Conservation (phyloP, 1,140 invertebrate genomes). For the Coenobita brevimanus region DNA sequence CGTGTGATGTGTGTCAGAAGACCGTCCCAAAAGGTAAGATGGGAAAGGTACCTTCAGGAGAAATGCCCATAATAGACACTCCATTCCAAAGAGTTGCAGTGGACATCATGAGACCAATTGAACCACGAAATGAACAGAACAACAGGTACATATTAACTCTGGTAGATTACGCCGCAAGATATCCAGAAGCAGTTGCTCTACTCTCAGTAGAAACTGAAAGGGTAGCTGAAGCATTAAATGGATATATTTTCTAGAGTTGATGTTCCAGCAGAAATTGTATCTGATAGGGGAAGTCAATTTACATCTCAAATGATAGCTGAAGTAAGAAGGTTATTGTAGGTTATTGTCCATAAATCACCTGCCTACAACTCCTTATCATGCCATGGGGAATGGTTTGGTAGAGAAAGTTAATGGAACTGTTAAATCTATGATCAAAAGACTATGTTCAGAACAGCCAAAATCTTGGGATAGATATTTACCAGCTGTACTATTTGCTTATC, state of each 20-base stretch:
- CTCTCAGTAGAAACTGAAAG: not conserved
- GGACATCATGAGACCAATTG: not conserved
- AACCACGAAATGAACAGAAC: not conserved
- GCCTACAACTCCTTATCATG: slow-evolving; percentile 2
- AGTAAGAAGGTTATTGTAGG: not conserved
- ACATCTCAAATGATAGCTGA: not conserved
- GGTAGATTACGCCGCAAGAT: not conserved
- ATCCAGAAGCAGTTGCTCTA: not conserved
- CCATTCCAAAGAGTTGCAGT: not conserved
- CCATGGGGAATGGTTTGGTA: not conserved
- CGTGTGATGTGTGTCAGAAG: too few species aligned
- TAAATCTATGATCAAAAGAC: too few species aligned
- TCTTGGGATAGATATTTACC: too few species aligned
- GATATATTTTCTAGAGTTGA: not conserved
- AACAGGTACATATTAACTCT: not conserved
- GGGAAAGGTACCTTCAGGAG: too few species aligned
- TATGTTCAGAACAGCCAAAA: too few species aligned
- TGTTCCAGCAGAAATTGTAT: not conserved
- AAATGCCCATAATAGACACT: too few species aligned
- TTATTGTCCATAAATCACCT: not conserved
- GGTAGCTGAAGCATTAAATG: not conserved
- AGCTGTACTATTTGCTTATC: too few species aligned
- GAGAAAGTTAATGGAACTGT: not conserved
- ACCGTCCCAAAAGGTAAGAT: too few species aligned
- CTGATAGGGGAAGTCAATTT: slow-evolving; percentile 9